phyloP scores from a whole-genome alignment of 2,113 vertebrate species.

The Albula goreensis region DNA sequence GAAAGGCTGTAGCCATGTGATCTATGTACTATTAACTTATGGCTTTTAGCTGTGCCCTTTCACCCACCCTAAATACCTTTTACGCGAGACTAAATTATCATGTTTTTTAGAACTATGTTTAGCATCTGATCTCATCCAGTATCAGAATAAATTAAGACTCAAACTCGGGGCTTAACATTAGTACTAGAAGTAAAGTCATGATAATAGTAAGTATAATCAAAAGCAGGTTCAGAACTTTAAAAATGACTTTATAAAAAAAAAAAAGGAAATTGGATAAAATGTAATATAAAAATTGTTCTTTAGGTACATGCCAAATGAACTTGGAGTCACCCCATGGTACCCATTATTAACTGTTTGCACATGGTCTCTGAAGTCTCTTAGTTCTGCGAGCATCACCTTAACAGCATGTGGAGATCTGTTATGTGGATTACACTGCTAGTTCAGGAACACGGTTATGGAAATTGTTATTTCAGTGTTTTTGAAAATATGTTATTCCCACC shows the following conservation, averaged over 20 bases:
- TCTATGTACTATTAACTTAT: no score
- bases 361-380: neutral
- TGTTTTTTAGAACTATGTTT: neutral
- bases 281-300: neutral
- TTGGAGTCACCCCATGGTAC: neutral
- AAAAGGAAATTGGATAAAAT: conserved; percentile 2
- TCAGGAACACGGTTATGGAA: neutral
- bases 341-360: neutral
- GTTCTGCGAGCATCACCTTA: neutral
- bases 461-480: neutral
- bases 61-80: neutral
- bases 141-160: neutral
- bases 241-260: neutral
- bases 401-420: neutral
- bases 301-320: neutral
- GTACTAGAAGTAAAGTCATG: neutral
- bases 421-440: neutral
- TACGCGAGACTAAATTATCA: neutral
- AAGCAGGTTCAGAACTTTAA: neutral
- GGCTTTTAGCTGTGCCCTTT: neutral
- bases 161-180: neutral
- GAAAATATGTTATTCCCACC: conserved; percentile 20
- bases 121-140: neutral
- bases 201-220: neutral
- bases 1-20: no score